phyloP scores from a whole-genome alignment of 2,113 vertebrate genomes.

The Prietella phreatophila region DNA sequence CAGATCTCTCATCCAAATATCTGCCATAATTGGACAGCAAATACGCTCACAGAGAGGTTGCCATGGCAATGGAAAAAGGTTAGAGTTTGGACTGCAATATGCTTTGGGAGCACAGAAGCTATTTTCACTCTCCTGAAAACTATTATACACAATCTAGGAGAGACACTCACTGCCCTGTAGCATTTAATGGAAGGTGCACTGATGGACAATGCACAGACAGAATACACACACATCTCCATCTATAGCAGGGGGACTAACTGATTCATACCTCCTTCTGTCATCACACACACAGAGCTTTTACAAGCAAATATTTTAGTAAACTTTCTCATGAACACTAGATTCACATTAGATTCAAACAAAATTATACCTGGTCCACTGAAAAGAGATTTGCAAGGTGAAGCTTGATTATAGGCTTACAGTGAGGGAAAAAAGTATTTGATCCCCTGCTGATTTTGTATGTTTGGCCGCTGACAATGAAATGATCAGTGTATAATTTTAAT shows the following conservation, averaged over 20 bases:
- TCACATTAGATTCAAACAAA: slow-evolving; percentile 12
- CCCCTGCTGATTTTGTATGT: no score
- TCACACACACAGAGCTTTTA: slow-evolving; percentile 37
- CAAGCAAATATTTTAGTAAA: slow-evolving; percentile 25
- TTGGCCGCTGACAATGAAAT: no score
- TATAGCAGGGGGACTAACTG: slow-evolving; percentile 25
- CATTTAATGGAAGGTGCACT: slow-evolving; percentile 50
- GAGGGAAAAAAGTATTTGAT: no score
- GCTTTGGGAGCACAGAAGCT: slow-evolving; percentile 53
- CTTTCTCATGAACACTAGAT: slow-evolving; percentile 17
- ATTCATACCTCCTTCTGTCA: slow-evolving; percentile 36
- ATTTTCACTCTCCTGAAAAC: slow-evolving; percentile 58
- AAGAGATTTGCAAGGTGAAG: not conserved
- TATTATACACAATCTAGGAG: slow-evolving; percentile 56
- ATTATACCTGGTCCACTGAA: not conserved
- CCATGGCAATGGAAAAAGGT: slow-evolving; percentile 62
- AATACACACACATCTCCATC: slow-evolving; percentile 28
- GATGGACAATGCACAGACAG: slow-evolving; percentile 20
- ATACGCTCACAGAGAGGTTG: slow-evolving; percentile 52
- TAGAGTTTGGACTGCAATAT: slow-evolving; percentile 58
- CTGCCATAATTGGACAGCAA: slow-evolving; percentile 56
- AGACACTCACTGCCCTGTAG: slow-evolving; percentile 43
- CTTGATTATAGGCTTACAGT: not conserved
- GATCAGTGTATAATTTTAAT: no score
- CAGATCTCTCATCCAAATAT: slow-evolving; percentile 52